Conservation (phyloP, 2,797 vertebrate genomes). For the Cryptoprocta ferox region DNA sequence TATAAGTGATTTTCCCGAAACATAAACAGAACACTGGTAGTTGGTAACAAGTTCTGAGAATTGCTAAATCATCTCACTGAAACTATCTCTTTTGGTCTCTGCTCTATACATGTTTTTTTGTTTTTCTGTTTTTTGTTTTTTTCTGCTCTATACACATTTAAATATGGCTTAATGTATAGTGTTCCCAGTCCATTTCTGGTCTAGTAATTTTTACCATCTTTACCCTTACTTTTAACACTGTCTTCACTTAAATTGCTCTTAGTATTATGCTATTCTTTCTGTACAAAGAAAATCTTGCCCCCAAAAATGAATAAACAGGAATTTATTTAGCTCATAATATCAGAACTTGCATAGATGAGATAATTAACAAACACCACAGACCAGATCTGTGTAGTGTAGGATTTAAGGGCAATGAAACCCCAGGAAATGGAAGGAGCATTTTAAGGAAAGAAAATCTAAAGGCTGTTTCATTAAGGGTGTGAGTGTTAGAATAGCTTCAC, state of each 20-base stretch:
- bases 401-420: not conserved
- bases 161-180: not conserved
- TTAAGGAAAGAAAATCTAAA: not conserved
- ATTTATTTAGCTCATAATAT: not conserved
- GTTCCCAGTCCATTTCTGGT: not conserved
- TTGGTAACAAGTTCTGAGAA: constrained; percentile 54
- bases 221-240: not conserved
- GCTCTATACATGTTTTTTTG: not conserved
- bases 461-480: not conserved
- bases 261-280: not conserved
- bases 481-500: not conserved
- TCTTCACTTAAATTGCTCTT: not conserved
- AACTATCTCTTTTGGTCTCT: not conserved
- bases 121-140: no score
- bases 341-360: not conserved
- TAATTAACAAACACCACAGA: not conserved
- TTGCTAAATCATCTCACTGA: constrained; percentile 26
- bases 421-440: not conserved
- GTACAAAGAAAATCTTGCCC: not conserved
- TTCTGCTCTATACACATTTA: not conserved
- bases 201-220: not conserved
- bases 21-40: constrained; percentile 1
- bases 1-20: constrained; percentile 66
- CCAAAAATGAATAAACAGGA: not conserved
- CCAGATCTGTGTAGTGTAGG: not conserved